Evolutionary conservation across 2,113 vertebrate species (phyloP).

Genomic region (Callocephalon fimbriatum): DNA sequence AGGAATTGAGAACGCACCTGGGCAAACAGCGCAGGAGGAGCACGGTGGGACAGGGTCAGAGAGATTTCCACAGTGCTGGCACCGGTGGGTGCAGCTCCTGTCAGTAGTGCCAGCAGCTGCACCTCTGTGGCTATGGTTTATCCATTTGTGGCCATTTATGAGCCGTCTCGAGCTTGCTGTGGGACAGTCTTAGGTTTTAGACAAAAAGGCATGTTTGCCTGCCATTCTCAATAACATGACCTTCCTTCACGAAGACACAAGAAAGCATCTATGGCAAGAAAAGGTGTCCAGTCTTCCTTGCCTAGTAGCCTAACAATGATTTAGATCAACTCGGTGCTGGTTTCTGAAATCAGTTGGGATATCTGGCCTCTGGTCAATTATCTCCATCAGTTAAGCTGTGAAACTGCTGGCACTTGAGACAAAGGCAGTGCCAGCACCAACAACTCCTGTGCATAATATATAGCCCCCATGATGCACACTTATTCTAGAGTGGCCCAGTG

Average conservation of each 20-base stretch:
- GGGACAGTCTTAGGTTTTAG: neutral
- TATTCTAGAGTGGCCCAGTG: neutral
- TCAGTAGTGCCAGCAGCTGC: neutral
- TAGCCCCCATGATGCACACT: neutral
- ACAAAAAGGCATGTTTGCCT: neutral
- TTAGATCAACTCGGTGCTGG: neutral
- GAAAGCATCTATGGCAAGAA: neutral
- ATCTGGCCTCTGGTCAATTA: neutral
- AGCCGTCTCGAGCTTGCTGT: neutral
- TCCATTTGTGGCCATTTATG: neutral
- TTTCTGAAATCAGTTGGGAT: neutral
- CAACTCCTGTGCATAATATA: neutral
- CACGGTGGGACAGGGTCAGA: constrained; percentile 32
- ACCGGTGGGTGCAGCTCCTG: neutral
- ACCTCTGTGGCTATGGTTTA: neutral
- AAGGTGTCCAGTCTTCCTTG: neutral
- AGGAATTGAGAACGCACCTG: constrained; percentile 38
- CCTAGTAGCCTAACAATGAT: neutral
- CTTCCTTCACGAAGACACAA: neutral
- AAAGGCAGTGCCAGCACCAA: neutral
- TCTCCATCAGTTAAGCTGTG: neutral
- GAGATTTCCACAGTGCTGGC: neutral
- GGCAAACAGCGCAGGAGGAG: neutral
- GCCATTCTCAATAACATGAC: rapidly evolving
- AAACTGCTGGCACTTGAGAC: neutral